These are phyloP conservation scores for Ormyrus nitidulus DNA, from an alignment of 2,888 invertebrate genomes.

Conservation along the genomic window DNA sequence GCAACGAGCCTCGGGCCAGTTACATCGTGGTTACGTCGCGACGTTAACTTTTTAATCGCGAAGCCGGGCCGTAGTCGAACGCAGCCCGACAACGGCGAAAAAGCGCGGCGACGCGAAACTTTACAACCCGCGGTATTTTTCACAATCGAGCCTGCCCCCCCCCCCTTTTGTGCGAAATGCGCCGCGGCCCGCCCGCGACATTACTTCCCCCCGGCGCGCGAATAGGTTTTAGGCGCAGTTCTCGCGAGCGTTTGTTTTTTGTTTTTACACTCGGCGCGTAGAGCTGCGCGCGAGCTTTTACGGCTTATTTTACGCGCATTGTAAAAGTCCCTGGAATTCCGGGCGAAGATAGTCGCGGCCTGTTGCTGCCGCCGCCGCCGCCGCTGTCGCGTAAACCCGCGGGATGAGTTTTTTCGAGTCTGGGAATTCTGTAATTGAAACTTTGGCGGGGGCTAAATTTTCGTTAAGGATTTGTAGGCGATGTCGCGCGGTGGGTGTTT, in stretches of 20 bases:
- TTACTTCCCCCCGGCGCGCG: not conserved
- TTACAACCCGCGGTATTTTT: not conserved
- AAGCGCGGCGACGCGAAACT: not conserved
- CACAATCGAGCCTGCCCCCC: not conserved
- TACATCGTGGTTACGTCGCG: too few species aligned
- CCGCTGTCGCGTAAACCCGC: too few species aligned
- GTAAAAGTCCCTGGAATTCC: slow-evolving; percentile 33
- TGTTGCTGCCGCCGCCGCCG: slow-evolving; percentile 1
- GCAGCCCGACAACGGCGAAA: too few species aligned
- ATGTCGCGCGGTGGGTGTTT: too few species aligned
- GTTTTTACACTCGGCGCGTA: not conserved
- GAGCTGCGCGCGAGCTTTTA: slow-evolving; percentile 22
- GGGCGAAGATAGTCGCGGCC: not conserved
- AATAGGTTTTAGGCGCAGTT: slow-evolving; percentile 34
- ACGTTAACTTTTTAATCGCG: too few species aligned
- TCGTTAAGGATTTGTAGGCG: too few species aligned
- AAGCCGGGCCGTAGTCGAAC: too few species aligned
- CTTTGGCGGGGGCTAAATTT: too few species aligned
- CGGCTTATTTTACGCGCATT: slow-evolving; percentile 42
- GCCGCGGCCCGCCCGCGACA: not conserved
- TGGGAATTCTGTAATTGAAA: too few species aligned
- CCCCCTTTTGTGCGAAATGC: not conserved
- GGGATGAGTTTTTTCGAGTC: too few species aligned
- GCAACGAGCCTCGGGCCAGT: too few species aligned
- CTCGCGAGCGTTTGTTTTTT: slow-evolving; percentile 3